Conservation (phyloP, 2,113 vertebrate genomes). For the Eolophus roseicapilla region DNA sequence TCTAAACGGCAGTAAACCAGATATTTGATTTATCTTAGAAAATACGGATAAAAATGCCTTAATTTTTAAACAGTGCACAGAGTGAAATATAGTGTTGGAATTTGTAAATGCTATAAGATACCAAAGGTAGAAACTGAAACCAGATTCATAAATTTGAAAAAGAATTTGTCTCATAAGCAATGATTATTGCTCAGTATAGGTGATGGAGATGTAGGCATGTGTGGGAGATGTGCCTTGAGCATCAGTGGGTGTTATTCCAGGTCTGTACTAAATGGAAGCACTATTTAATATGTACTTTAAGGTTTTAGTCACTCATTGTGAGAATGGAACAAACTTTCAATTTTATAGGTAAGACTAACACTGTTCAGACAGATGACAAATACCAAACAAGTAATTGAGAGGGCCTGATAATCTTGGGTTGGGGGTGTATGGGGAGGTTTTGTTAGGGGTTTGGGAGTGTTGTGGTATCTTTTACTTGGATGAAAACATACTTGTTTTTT, state of each 20-base stretch:
- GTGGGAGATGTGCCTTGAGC: background rate
- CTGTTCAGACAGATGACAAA: background rate
- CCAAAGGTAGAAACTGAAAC: background rate
- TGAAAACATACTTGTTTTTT: background rate
- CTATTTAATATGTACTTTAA: background rate
- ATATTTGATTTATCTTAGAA: background rate
- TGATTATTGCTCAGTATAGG: background rate
- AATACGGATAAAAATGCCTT: background rate
- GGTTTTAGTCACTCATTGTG: background rate
- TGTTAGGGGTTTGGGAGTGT: background rate
- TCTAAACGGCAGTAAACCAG: background rate
- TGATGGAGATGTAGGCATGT: background rate
- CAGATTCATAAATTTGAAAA: background rate
- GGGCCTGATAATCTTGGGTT: background rate
- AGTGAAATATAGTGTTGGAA: background rate
- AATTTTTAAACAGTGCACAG: background rate
- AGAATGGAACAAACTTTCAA: background rate
- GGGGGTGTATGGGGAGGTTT: background rate
- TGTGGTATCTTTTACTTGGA: background rate
- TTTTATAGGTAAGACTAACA: background rate
- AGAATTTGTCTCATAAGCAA: background rate
- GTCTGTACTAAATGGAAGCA: background rate
- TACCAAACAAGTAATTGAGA: background rate
- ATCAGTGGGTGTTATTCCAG: background rate
- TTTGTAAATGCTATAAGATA: background rate